Percentiles rank a stretch among this genome's conserved stretches.
Conservation (phyloP, 2,113 vertebrate genomes). For the Podiceps cristatus region DNA sequence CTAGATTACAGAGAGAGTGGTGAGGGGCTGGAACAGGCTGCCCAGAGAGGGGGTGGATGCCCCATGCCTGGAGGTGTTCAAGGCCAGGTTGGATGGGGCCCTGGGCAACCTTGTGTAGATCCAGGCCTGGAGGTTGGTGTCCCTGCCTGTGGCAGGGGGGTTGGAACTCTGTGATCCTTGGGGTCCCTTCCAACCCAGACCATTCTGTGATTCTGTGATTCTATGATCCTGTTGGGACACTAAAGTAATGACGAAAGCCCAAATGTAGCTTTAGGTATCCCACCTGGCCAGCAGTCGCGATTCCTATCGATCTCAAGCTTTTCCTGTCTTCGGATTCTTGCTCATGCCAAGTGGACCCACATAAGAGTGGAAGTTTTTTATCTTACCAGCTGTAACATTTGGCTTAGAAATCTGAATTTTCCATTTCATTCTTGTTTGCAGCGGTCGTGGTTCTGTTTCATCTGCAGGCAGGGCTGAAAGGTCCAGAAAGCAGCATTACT, state of each 20-base stretch:
- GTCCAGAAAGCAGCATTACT: background rate
- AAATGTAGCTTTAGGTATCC: background rate
- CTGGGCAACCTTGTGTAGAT: too few relatives aligned
- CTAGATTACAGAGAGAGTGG: too few relatives aligned
- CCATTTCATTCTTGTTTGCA: background rate
- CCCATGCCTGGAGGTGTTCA: too few relatives aligned
- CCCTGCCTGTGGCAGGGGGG: too few relatives aligned
- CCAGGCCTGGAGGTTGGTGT: too few relatives aligned
- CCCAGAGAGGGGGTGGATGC: too few relatives aligned
- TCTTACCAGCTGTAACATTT: background rate
- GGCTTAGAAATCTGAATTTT: background rate
- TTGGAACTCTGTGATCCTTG: too few relatives aligned
- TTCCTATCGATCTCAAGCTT: background rate
- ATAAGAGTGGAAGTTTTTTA: background rate
- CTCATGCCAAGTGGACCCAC: background rate
- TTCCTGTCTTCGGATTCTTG: background rate
- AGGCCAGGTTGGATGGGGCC: too few relatives aligned
- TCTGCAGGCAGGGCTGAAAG: background rate
- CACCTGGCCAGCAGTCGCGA: background rate
- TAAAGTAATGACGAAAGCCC: background rate
- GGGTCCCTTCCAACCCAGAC: too few relatives aligned
- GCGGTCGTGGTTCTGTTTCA: background rate
- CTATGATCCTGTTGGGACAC: background rate
- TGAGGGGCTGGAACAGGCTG: too few relatives aligned
- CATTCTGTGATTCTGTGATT: too few relatives aligned